Conservation (phyloP, 2,797 vertebrate species). For the Cossypha dichroa region DNA sequence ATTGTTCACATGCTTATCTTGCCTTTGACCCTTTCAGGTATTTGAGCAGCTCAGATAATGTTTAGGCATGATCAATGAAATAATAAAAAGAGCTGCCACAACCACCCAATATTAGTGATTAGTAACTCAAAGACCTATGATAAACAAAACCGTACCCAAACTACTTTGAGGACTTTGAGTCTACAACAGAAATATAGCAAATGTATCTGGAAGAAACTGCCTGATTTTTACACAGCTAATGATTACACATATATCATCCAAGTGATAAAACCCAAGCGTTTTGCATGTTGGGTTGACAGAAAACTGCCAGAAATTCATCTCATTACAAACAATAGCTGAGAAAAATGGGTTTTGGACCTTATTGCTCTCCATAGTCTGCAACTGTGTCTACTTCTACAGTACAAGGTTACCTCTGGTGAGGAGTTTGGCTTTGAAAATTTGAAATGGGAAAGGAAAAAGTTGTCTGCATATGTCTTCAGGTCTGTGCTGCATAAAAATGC, state of each 20-base stretch:
- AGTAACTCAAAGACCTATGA: background rate
- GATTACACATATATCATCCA: background rate
- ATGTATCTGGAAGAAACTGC: background rate
- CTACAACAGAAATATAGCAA: background rate
- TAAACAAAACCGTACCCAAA: background rate
- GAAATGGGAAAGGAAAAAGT: background rate
- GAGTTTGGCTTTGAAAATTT: background rate
- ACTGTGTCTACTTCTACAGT: background rate
- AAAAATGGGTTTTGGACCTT: rapidly evolving
- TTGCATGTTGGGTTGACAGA: background rate
- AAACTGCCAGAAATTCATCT: background rate
- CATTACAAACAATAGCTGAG: background rate
- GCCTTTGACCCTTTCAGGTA: background rate
- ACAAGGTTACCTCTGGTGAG: background rate
- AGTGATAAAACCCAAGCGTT: background rate
- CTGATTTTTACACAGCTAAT: background rate
- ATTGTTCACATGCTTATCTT: background rate
- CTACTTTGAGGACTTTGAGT: background rate
- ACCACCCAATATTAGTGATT: background rate
- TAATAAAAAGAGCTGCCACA: background rate
- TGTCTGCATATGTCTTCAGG: background rate
- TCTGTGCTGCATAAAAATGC: rapidly evolving
- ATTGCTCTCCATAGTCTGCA: background rate
- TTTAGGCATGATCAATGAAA: background rate
- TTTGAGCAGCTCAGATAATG: background rate